Evolutionary conservation across 2,113 vertebrate species (phyloP).

Genomic region (Syrmaticus mikado): DNA sequence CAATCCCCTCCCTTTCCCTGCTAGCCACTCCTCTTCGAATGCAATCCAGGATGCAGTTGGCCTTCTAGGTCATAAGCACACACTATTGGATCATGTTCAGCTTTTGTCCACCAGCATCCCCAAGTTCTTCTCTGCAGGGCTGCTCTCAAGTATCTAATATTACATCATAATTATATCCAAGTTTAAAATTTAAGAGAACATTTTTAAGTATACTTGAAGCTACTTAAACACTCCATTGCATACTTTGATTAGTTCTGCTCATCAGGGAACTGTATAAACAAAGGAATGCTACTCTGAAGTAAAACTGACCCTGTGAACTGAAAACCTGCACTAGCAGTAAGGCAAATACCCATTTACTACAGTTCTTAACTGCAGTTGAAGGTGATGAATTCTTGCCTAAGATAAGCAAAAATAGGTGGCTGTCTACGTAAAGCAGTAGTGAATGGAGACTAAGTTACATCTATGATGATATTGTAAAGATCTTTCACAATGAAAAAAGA

Average conservation of each 20-base stretch:
- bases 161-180: background rate
- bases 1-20: no score
- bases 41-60: no score
- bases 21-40: no score
- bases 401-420: background rate
- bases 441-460: background rate
- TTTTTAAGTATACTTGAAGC: background rate
- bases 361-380: background rate
- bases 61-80: no score
- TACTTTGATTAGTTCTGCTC: background rate
- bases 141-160: background rate
- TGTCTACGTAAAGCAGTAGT: background rate
- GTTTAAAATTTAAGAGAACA: rapidly evolving
- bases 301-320: background rate
- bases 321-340: background rate
- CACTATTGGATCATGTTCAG: no score
- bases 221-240: background rate
- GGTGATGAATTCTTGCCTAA: background rate
- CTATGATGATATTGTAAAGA: background rate
- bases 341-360: background rate
- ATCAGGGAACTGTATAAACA: background rate
- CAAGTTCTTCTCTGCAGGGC: no score
- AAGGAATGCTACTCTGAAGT: background rate
- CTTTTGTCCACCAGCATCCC: no score
- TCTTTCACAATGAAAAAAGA: background rate